These are phyloP conservation scores for Dromius quadrimaculatus DNA, from an alignment of 2,888 invertebrate species.

Conservation along the genomic window DNA sequence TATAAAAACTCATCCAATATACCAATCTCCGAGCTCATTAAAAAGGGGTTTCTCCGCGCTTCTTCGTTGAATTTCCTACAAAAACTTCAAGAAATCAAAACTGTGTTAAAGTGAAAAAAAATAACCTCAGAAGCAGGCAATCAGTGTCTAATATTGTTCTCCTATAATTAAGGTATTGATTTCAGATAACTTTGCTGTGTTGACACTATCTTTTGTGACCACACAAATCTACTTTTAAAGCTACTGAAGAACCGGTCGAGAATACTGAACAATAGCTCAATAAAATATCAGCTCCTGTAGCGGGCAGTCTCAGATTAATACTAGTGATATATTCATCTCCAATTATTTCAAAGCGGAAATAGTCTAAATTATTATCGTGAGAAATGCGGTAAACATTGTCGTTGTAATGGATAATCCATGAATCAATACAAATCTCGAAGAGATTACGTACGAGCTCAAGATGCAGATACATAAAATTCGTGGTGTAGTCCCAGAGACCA, in stretches of 20 bases:
- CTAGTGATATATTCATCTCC: too few species aligned
- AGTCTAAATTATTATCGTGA: too few species aligned
- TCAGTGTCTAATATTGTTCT: constrained; percentile 21
- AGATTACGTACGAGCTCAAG: too few species aligned
- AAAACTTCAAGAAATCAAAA: constrained; percentile 45
- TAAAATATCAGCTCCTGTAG: too few species aligned
- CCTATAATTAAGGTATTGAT: constrained; percentile 47
- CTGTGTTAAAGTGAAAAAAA: constrained; percentile 30
- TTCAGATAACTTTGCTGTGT: constrained; percentile 43
- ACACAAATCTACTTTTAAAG: constrained; percentile 12
- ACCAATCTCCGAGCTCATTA: constrained; percentile 6
- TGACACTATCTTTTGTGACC: constrained; percentile 15
- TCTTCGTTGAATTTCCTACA: constrained; percentile 28
- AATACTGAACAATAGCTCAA: too few species aligned
- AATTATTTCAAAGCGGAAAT: too few species aligned
- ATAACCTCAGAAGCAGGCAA: constrained; percentile 35
- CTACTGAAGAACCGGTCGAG: background rate
- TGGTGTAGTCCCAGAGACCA: too few species aligned
- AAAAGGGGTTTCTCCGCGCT: constrained; percentile 8
- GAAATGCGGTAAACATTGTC: too few species aligned
- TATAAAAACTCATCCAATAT: constrained; percentile 1
- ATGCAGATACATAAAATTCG: too few species aligned
- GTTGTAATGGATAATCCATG: too few species aligned
- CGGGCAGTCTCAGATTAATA: too few species aligned
- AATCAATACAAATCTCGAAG: too few species aligned